Conservation (phyloP, 2,113 vertebrate genomes). For the Chascanopsetta lugubris region DNA sequence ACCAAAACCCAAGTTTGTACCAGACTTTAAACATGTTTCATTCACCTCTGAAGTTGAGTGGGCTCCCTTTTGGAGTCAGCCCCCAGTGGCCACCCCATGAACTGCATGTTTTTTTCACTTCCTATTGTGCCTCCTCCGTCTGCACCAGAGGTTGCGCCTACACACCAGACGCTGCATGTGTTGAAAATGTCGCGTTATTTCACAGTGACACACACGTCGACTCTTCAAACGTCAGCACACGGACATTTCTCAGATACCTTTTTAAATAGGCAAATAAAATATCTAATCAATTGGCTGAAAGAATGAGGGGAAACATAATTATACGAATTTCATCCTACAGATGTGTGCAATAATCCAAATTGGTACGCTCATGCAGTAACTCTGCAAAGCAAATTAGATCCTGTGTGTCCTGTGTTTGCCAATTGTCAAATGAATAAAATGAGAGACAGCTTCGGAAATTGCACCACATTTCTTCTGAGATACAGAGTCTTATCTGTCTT, state of each 20-base stretch:
- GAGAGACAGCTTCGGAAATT: constrained; percentile 70
- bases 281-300: constrained; percentile 32
- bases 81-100: no score
- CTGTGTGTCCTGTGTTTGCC: constrained; percentile 67
- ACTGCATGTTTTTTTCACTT: neutral
- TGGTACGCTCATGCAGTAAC: constrained; percentile 28
- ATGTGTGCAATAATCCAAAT: constrained; percentile 55
- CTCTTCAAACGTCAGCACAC: neutral
- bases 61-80: no score
- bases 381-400: constrained; percentile 48
- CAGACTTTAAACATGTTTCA: no score
- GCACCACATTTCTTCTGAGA: constrained; percentile 50
- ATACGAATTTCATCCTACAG: constrained; percentile 31
- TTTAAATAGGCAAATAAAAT: constrained; percentile 32
- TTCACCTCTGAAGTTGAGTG: no score
- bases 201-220: neutral
- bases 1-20: no score
- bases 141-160: no score
- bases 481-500: constrained; percentile 65
- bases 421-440: constrained; percentile 74
- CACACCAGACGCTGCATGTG: no score
- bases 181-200: neutral
- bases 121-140: no score
- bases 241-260: neutral
- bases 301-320: constrained; percentile 43